These are phyloP conservation scores for Temnothorax unifasciatus DNA, from an alignment of 2,888 invertebrate genomes.

Conservation along the genomic window DNA sequence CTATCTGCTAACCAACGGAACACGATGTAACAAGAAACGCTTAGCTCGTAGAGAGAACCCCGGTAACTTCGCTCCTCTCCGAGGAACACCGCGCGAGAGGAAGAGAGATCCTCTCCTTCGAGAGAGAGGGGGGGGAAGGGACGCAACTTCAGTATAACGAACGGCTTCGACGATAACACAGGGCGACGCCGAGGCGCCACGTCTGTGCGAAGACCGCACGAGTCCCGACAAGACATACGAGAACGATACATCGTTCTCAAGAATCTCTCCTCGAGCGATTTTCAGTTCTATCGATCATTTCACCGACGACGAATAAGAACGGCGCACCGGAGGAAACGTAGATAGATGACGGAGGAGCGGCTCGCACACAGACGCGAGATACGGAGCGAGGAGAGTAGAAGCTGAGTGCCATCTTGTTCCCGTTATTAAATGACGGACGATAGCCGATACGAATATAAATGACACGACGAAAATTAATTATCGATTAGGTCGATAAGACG, in stretches of 20 bases:
- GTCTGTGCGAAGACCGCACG: conserved; percentile 39
- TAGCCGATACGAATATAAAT: conserved; percentile 53
- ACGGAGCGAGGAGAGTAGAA: not conserved
- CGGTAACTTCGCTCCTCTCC: conserved; percentile 45
- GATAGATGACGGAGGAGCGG: conserved; percentile 40
- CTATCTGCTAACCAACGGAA: conserved; percentile 63
- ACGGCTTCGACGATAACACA: conserved; percentile 41
- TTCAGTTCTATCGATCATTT: conserved; percentile 62
- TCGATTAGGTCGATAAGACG: conserved; percentile 57
- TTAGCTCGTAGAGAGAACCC: conserved; percentile 45
- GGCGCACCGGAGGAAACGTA: conserved; percentile 42
- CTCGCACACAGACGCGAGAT: not conserved
- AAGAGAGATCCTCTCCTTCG: not conserved
- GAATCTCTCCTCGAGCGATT: conserved; percentile 58
- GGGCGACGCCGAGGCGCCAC: conserved; percentile 46
- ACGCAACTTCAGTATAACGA: conserved; percentile 38
- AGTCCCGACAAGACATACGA: conserved; percentile 50
- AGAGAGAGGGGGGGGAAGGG: conserved; percentile 2
- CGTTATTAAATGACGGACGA: conserved; percentile 56
- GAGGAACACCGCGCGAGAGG: conserved; percentile 11
- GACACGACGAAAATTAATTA: conserved; percentile 64
- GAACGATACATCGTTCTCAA: conserved; percentile 56
- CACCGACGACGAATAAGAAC: conserved; percentile 52
- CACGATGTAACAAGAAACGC: conserved; percentile 67
- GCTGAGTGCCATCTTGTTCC: conserved; percentile 24